phyloP scores from a whole-genome alignment of 2,888 invertebrate species.

The Melanophora roralis region DNA sequence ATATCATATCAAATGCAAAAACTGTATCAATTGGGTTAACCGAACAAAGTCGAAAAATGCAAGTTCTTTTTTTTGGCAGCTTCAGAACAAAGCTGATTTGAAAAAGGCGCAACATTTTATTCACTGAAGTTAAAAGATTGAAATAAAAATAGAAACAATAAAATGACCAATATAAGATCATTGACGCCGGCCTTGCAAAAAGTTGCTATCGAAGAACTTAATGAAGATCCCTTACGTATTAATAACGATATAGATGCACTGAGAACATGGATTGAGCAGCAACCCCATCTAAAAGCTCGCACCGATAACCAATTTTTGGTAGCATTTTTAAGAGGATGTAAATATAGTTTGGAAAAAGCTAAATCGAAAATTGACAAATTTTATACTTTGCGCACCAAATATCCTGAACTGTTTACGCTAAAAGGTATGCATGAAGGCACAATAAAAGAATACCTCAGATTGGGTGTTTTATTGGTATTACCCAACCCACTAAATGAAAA shows the following conservation, averaged over 20 bases:
- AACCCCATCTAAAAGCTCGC: conserved; percentile 76
- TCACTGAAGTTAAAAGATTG: background rate
- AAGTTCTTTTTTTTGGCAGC: too few relatives aligned
- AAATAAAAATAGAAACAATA: conserved; percentile 43
- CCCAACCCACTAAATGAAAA: conserved; percentile 75
- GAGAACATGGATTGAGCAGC: conserved; percentile 78
- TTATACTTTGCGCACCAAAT: conserved; percentile 78
- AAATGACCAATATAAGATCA: conserved; percentile 68
- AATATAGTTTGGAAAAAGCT: conserved; percentile 78
- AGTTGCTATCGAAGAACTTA: conserved; percentile 77
- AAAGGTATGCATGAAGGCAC: conserved; percentile 66
- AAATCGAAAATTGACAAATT: conserved; percentile 80
- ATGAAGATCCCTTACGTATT: conserved; percentile 76
- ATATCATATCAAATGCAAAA: too few relatives aligned
- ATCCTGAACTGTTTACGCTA: conserved; percentile 79
- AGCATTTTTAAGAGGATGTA: conserved; percentile 78
- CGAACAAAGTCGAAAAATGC: too few relatives aligned
- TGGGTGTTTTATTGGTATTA: conserved; percentile 65
- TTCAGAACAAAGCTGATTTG: background rate
- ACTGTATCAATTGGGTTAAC: too few relatives aligned
- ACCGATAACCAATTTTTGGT: conserved; percentile 77
- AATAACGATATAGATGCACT: conserved; percentile 73
- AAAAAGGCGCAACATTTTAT: background rate
- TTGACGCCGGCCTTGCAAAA: conserved; percentile 67
- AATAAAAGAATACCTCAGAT: conserved; percentile 62